A percentile compares a stretch with the other conserved stretches of the same genome.
Evolutionary conservation across 2,888 invertebrate genomes (phyloP).

Genomic region (Drosophila formosana): DNA sequence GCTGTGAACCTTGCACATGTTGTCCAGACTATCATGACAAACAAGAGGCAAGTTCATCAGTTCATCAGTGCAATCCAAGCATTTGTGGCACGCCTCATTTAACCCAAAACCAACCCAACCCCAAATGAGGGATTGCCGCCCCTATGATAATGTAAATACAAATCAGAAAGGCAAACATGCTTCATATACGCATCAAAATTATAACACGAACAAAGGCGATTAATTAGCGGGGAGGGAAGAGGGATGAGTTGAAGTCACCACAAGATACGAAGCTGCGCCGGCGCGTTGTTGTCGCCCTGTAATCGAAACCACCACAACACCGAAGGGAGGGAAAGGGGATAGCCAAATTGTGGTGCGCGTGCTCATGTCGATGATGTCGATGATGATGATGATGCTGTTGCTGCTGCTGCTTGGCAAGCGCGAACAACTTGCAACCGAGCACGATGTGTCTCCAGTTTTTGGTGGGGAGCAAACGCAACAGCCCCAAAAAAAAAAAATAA

Average conservation of each 20-base stretch:
- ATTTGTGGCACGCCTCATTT: conserved; percentile 65
- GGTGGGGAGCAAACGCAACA: conserved; percentile 23
- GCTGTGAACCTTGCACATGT: conserved; percentile 72
- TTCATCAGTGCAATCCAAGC: conserved; percentile 32
- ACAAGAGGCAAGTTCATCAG: conserved; percentile 45
- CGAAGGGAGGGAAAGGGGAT: background rate
- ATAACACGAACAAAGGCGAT: conserved; percentile 78
- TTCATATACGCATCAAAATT: conserved; percentile 62
- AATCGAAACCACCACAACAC: conserved; percentile 34
- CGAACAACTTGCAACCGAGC: conserved; percentile 47
- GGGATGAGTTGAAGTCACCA: background rate
- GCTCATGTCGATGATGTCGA: conserved; percentile 52
- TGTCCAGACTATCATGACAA: conserved; percentile 41
- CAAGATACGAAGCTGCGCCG: conserved; percentile 18
- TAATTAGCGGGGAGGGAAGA: conserved; percentile 59
- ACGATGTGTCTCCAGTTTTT: conserved; percentile 14
- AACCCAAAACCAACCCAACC: conserved; percentile 32
- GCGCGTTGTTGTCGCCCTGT: conserved; percentile 13
- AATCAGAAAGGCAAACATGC: conserved; percentile 78
- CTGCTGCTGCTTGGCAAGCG: conserved; percentile 16
- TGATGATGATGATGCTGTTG: background rate
- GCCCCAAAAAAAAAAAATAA: conserved; percentile 9
- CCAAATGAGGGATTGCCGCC: conserved; percentile 45
- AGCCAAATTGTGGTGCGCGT: conserved; percentile 62
- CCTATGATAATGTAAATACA: conserved; percentile 47